Percentiles rank a stretch among this genome's conserved stretches.
phyloP scores from a whole-genome alignment of 1,140 invertebrate species.

The Anagrus nilaparvatae region DNA sequence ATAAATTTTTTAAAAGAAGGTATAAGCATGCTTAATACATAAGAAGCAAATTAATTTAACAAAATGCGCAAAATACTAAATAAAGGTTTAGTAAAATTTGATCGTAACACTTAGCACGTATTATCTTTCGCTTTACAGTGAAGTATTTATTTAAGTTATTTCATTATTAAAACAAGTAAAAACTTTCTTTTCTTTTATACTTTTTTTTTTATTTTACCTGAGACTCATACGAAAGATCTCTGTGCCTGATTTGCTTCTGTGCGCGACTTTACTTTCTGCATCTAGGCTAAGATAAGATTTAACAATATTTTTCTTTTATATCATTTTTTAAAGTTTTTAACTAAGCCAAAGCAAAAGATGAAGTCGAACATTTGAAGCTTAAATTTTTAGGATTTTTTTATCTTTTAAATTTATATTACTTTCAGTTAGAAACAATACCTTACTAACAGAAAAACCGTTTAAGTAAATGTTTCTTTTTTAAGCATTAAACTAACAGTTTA shows the following conservation, averaged over 20 bases:
- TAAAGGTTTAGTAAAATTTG: background rate
- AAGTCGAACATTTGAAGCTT: too few relatives aligned
- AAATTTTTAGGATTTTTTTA: too few relatives aligned
- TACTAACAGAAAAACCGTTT: too few relatives aligned
- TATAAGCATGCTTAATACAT: slow-evolving; percentile 14
- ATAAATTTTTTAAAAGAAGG: slow-evolving; percentile 4
- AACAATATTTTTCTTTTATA: too few relatives aligned
- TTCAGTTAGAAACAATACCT: too few relatives aligned
- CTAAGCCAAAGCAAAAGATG: too few relatives aligned
- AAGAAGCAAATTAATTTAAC: slow-evolving; percentile 8
- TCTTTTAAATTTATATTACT: too few relatives aligned
- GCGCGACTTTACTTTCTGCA: slow-evolving; percentile 19
- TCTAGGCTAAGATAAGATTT: slow-evolving; percentile 14
- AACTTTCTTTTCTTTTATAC: slow-evolving; percentile 4
- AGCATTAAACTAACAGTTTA: too few relatives aligned
- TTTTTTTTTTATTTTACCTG: slow-evolving; percentile 31
- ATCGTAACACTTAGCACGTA: slow-evolving; percentile 12
- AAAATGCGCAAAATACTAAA: slow-evolving; percentile 11
- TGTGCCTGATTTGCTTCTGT: slow-evolving; percentile 40
- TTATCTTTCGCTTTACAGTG: slow-evolving; percentile 6
- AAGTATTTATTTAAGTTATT: slow-evolving; percentile 1
- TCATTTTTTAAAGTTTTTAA: too few relatives aligned
- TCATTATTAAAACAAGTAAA: slow-evolving; percentile 10
- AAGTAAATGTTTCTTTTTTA: too few relatives aligned
- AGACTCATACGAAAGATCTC: slow-evolving; percentile 44